Evolutionary conservation across 2,888 invertebrate species (phyloP), one percentile per base, ranked within the genome.

Genomic region (Acheta domesticus): DNA sequence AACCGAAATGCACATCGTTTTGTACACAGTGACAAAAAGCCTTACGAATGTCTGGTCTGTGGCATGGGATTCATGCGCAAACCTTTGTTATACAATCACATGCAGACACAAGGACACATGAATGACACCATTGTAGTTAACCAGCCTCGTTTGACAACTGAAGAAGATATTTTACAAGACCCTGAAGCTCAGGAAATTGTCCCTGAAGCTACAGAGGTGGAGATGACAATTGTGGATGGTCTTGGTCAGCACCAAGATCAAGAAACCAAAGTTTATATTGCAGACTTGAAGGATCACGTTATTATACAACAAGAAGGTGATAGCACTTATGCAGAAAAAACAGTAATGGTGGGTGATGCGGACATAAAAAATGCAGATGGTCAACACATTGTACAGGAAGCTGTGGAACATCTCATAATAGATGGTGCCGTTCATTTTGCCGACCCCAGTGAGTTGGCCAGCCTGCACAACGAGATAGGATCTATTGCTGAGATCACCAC

Each of bases 21-120:
- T 86, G 92, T 94, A 77, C 96, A 96, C 87, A 94, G 93, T 84
- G 93, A 94, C 85, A 94, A 94, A 85, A 96, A 95, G 84, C 95
- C 95, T 0, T 96, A 94, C 86, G 94, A 94, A 86, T 96, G 95
- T 85, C 87, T 92, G 81, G 91, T 92, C 11, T 96, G 95, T 85
- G 94, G 93, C 5, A 91, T 92, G 83, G 95, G 94, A 0, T 96
- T 93, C 84, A 95, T 95, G 94, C 88, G 95, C 14, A 95, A 94
- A 84, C 94, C 94, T 4, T 87, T 93, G 80, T 89, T 96, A 0
- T 92, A 93, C 84, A 89, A 92, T 74, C 95, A 95, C 84, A 94
- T 94, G 93, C 92, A 92, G 85, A 86, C 89, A 5, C 90, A 89
- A 89, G 92, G 92, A 1, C 95, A 95, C 85, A 85, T 92, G 73